phyloP scores from a whole-genome alignment of 2,797 vertebrate genomes.

The Lacerta agilis region DNA sequence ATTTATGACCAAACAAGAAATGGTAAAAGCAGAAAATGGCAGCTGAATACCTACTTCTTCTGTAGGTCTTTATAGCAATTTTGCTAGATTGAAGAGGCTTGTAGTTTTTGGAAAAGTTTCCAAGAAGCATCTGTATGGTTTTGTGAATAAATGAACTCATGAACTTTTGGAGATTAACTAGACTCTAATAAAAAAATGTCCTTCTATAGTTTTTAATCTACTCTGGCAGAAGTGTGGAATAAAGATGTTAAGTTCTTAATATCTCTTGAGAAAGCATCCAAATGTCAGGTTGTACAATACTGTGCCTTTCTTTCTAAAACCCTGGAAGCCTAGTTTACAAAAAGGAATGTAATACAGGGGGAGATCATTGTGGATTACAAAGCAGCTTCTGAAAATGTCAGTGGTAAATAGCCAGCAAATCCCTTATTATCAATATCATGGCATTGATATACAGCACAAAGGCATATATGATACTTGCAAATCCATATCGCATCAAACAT shows the following conservation, averaged over 20 bases:
- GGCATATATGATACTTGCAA: slow-evolving; percentile 53
- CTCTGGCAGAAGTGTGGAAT: slow-evolving; percentile 30
- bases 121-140: slow-evolving; percentile 33
- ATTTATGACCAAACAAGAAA: slow-evolving; percentile 8
- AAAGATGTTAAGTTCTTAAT: slow-evolving; percentile 52
- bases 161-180: slow-evolving; percentile 45
- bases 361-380: slow-evolving; percentile 64
- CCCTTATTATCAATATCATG: slow-evolving; percentile 61
- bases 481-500: slow-evolving; percentile 41
- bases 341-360: slow-evolving; percentile 24
- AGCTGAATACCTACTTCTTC: slow-evolving; percentile 16
- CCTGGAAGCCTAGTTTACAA: slow-evolving; percentile 45
- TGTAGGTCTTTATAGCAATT: slow-evolving; percentile 15
- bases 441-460: slow-evolving; percentile 47
- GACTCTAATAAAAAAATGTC: slow-evolving; percentile 54
- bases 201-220: slow-evolving; percentile 58
- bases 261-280: slow-evolving; percentile 54
- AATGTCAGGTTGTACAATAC: slow-evolving; percentile 54
- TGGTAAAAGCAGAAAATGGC: slow-evolving; percentile 20
- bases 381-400: slow-evolving; percentile 63
- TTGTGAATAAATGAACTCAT: slow-evolving; percentile 1
- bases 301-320: slow-evolving; percentile 19
- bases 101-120: slow-evolving; percentile 28
- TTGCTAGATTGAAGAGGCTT: not conserved
- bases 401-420: slow-evolving; percentile 64